These are phyloP conservation scores for Malurus leucopterus DNA, from an alignment of 2,797 vertebrate genomes.

Conservation along the genomic window DNA sequence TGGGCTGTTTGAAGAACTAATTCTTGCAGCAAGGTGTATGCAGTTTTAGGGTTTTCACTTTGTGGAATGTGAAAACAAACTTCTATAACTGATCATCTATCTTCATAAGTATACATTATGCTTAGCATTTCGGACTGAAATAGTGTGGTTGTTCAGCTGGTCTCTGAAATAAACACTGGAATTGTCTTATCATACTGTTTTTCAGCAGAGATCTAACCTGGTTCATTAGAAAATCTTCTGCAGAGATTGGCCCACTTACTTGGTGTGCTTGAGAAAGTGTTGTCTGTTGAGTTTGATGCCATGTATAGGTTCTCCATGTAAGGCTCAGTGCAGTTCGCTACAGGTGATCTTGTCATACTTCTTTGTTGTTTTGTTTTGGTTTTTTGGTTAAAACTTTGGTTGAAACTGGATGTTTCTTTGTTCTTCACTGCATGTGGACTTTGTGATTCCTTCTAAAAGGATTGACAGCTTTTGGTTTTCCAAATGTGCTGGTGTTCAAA, in stretches of 20 bases:
- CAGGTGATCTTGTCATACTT: neutral
- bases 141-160: neutral
- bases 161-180: neutral
- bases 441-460: neutral
- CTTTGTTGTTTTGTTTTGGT: neutral
- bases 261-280: neutral
- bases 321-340: neutral
- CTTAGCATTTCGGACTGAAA: neutral
- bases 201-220: neutral
- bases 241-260: neutral
- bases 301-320: accelerated
- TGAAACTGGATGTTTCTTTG: neutral
- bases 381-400: neutral
- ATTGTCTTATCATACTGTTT: neutral
- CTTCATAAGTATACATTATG: neutral
- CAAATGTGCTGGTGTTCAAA: neutral
- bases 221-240: neutral
- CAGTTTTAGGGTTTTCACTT: neutral
- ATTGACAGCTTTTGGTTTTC: neutral
- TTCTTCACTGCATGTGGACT: neutral
- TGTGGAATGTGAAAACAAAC: neutral
- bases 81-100: neutral
- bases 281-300: neutral
- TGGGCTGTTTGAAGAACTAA: neutral
- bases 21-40: neutral